phyloP scores from a whole-genome alignment of 2,113 vertebrate species.

The Catharus fuscescens region DNA sequence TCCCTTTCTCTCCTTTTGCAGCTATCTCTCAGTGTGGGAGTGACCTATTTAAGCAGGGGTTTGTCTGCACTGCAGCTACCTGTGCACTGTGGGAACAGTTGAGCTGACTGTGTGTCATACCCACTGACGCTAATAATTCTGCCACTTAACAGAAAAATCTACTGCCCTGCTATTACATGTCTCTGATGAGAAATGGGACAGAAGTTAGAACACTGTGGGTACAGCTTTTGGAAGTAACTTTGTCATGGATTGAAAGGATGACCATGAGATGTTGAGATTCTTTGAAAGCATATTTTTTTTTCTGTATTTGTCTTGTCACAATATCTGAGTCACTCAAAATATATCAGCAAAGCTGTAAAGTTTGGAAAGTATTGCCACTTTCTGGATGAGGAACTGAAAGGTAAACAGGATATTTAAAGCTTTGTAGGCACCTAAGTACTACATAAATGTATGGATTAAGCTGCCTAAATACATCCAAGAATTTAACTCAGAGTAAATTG shows the following conservation, averaged over 20 bases:
- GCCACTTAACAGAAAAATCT: background rate
- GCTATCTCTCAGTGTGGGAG: background rate
- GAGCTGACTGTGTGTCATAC: background rate
- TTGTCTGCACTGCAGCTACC: background rate
- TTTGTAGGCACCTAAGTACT: background rate
- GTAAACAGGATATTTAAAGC: background rate
- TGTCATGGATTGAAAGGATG: background rate
- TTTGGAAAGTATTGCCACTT: background rate
- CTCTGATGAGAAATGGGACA: background rate
- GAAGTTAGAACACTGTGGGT: background rate
- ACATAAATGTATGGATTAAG: background rate
- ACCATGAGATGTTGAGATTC: background rate
- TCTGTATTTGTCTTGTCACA: background rate
- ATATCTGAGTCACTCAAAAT: background rate
- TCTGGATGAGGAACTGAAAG: background rate
- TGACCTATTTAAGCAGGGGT: background rate
- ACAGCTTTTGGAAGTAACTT: background rate
- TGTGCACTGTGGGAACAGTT: background rate
- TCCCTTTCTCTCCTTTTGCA: background rate
- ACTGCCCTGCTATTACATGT: background rate
- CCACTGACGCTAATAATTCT: background rate
- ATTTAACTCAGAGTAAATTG: background rate
- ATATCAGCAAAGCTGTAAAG: background rate
- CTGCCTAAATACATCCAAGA: background rate
- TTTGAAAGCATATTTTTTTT: background rate